Base-by-base conservation (phyloP, 2,888 invertebrate species). In the Rhodophaea formosa region DNA sequence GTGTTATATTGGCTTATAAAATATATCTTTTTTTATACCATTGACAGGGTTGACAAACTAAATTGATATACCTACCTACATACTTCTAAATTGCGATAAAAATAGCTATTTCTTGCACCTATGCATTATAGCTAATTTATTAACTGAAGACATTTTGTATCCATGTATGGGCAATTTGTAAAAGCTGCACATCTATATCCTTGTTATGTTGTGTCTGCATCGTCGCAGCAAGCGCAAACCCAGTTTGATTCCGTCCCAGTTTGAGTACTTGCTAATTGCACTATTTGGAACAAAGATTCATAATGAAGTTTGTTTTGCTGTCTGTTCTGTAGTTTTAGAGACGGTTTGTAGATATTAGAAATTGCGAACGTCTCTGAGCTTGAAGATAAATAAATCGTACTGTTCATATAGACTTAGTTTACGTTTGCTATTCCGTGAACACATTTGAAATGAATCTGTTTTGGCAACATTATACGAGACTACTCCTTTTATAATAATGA, bases 231-330 rank as follows among this genome's bases (percentile, higher is more conserved):
- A 51, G 17, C 35, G 51, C 35, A 51, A 51, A 51, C 10, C 35
- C 51, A 35, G 51, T 51, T 51, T 51, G 51, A 39, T 39, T 51
- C 17, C 35, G 35, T 6, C 10, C 46, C 23, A 30, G 35, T 51
- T 35, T 39, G 51, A 51, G 51, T 17, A 39, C 15, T 8, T 17
- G 16, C 39, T 51, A 51, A 51, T 51, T 51, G 51, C 51, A 39
- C 35, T 51, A 51, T 51, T 51, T 32, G 51, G 51, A 35, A 51
- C 51, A 51, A 49, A 49, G 49, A 51, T 51, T 35, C 51, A 51
- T 51, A 51, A 51, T 51, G 51, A 51, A 51, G 51, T 51, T 51
- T 51, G 51, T 51, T 51, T 51, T 35, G 51, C 51, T 51, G 35
- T 51, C 32, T 30, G 32, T 51, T 16, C 51, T 51, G 35, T 51